Evolutionary conservation across 2,888 invertebrate genomes (phyloP), one percentile per base, ranked within the genome.

Genomic region (Cataglyphis rosenhaueri): DNA sequence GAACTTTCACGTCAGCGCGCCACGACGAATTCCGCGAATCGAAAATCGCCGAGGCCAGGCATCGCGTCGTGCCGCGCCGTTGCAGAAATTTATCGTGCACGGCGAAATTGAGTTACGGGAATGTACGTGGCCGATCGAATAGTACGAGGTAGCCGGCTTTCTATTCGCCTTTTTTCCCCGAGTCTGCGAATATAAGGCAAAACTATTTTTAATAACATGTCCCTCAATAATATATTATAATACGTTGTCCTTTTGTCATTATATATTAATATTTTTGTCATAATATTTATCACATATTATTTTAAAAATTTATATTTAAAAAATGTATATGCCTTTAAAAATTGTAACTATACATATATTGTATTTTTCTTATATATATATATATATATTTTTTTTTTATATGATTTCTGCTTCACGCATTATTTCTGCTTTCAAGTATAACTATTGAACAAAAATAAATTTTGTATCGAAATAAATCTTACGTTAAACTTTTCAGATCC

Each of bases 1-100:
- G 83, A 89, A 91, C 90, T 92, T 92, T 92, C 91, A 87, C 92
- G 88, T 89, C 87, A 84, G 82, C 86, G 78, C 86, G 61, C 59
- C 65, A 66, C 82, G 83, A 78, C 84, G 85, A 89, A 91, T 91
- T 91, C 88, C 71, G 81, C 87, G 88, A 89, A 91, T 87, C 85
- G 85, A 88, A 89, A 90, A 88, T 85, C 76, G 82, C 61, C 48
- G 71, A 44, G 74, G 55, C n/a, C 61, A 38, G 44, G n/a, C 38
- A 57, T 48, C 61, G 38, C n/a, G 29, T 9, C 74, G 74, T 44
- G 21, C 48, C 48, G 29, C 61, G 82, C 81, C 83, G 84, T 64
- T 83, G 59, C 66, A 64, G 78, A 82, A 79, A 86, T 86, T 86
- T 82, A 59, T 68, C 65, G 75, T 83, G 82, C 65, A 82, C 79